Conservation (phyloP, 2,797 vertebrate species). For the Gymnothorax javanicus region DNA sequence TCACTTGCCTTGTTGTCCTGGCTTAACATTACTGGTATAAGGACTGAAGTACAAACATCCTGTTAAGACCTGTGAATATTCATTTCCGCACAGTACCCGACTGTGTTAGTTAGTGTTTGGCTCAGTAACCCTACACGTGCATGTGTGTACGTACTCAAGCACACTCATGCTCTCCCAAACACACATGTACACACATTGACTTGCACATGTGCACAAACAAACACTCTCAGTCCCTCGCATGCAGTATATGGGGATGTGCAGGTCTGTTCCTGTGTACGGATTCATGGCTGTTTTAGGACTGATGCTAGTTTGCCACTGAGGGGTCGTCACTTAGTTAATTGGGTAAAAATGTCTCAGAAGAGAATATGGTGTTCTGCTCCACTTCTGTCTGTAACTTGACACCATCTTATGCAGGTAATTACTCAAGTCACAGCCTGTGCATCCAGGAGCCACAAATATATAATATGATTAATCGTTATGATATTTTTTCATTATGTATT, state of each 20-base stretch:
- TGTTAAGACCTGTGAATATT: too few relatives aligned
- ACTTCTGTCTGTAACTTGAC: constrained; percentile 28
- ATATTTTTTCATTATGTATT: constrained; percentile 56
- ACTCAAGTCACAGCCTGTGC: constrained; percentile 48
- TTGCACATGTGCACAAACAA: not conserved
- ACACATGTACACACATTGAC: not conserved
- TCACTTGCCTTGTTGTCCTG: too few relatives aligned
- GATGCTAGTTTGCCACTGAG: constrained; percentile 9
- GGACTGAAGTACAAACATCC: too few relatives aligned
- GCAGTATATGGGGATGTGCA: not conserved
- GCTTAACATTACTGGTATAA: too few relatives aligned
- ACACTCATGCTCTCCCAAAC: not conserved
- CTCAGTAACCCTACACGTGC: constrained; percentile 47
- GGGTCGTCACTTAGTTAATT: constrained; percentile 22
- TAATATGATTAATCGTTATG: constrained; percentile 67
- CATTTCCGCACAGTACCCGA: too few relatives aligned
- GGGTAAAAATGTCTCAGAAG: constrained; percentile 32
- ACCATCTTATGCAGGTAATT: constrained; percentile 50
- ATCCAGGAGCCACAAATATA: constrained; percentile 64
- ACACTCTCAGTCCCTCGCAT: not conserved
- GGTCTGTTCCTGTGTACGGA: constrained; percentile 3
- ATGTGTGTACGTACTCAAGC: not conserved
- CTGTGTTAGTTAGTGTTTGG: too few relatives aligned
- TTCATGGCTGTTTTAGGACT: not conserved
- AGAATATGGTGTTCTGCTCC: constrained; percentile 39